These are phyloP conservation scores for Dryomyza anilis DNA, from an alignment of 2,888 invertebrate genomes.

Conservation along the genomic window DNA sequence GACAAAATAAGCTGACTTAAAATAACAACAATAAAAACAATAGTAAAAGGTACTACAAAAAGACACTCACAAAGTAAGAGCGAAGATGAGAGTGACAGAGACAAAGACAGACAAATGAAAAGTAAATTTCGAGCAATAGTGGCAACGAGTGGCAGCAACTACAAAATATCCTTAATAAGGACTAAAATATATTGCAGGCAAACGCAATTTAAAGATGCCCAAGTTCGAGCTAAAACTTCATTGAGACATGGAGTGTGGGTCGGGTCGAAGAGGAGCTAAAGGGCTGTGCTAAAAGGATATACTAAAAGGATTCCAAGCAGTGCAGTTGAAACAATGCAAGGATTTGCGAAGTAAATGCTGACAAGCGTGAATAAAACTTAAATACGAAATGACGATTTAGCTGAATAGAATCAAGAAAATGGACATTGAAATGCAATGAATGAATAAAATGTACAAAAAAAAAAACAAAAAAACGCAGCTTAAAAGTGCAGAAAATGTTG, in stretches of 20 bases:
- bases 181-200: background rate
- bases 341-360: conserved; percentile 12
- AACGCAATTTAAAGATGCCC: no score
- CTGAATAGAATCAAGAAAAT: background rate
- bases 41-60: background rate
- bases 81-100: no score
- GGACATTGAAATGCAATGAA: background rate
- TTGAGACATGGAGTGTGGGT: no score
- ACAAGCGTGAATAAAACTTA: conserved; percentile 13
- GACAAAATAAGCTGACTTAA: background rate
- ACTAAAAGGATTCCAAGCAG: background rate
- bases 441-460: background rate
- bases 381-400: background rate
- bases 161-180: conserved; percentile 7
- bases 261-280: no score
- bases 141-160: background rate
- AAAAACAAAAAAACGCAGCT: background rate
- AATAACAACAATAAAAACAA: background rate
- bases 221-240: no score
- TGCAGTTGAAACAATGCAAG: background rate
- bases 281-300: no score
- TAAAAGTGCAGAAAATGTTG: background rate
- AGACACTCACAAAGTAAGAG: no score
- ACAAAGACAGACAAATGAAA: background rate
- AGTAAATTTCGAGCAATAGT: background rate